Base-by-base conservation (phyloP, 2,888 invertebrate species). In the Drosophila niveifrons region DNA sequence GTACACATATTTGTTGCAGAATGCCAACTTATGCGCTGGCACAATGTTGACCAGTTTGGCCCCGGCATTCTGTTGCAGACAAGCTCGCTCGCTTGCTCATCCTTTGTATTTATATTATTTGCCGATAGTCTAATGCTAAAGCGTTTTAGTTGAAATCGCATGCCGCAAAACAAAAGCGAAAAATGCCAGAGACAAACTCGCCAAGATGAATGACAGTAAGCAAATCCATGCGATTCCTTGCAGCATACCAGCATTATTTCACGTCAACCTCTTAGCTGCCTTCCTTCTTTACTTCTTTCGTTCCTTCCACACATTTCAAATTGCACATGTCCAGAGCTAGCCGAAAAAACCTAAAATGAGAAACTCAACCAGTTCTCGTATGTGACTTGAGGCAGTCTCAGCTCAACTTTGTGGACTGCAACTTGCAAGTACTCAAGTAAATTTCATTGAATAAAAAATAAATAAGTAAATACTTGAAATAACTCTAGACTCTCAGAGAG, bases 381-480 rank as follows among this genome's bases (percentile, higher is more conserved):
- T 78, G 75, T 74, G 66, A 52, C 73, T 66, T 52, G 44, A 43
- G 67, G 68, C 53, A 39, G 56, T 59, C 43, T 46, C n/a, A 3
- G n/a, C 36, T 36, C 36, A 1, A 36, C 29, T 58, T 43, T 29
- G 51, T 46, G 59, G 55, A 62, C 36, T 59, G 59, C 67, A 50
- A 34, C 50, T 50, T 50, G 48, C 57, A 77, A 82, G 87, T 89
- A 75, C 89, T 74, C 78, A 65, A 80, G 84, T 78, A 74, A 87
- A 86, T 76, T 81, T 76, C 80, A 76, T 76, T 82, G 69, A 88
- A 80, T 74, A 78, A 72, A 81, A 79, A 88, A 86, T 90, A 90
- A 88, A 90, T 88, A 87, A 87, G 89, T 83, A 87, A 87, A 87
- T 87, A 81, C 79, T 88, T 87, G 75, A 76, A 75, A 88, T 82